Base-by-base conservation (phyloP, 2,888 invertebrate genomes). In the Drosophila meridiana region DNA sequence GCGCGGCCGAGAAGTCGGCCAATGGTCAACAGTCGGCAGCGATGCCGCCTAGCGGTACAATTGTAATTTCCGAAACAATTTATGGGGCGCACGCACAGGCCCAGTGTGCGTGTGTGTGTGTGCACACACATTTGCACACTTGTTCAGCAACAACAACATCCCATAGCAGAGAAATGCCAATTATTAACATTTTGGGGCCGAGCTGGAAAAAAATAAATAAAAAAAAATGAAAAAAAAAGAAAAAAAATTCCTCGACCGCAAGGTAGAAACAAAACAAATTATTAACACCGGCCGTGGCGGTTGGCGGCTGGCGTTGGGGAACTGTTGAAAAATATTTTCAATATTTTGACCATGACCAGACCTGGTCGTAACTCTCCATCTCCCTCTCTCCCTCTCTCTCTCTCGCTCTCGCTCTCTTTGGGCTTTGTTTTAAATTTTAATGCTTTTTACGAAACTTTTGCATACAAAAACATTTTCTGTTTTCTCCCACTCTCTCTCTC, bases 11-110 rank as follows among this genome's bases (percentile, higher is more conserved):
- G 58, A 58, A 61, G 70, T 59, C 72, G 66, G 50, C 45, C 76
- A 72, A 63, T 66, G 72, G 76, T 65, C 59, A 55, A 48, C 52
- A 34, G 79, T 66, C 62, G 43, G 45, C 36, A 26, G 32, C 6
- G 48, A 48, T 32, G 65, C 65, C 48, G 66, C 32, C 57, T 50
- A 68, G 43, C 64, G 62, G 43, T 69, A 69, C 64, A 70, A 61
- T 80, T 73, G 73, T 83, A 87, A 87, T 83, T 79, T 83, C 84
- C 84, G 75, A 53, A 82, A 82, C 82, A 87, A 84, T 84, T 84
- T 82, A 84, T 78, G 78, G 66, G 65, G 36, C 52, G 20, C 20
- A 20, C 20, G 20, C 20, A 20, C 20, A 20, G 20, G 20, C 20
- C 20, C 20, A 20, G 20, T 20, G 20, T 20, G 20, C 20, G 20